Evolutionary conservation across 2,113 vertebrate genomes (phyloP).

Genomic region (Paralichthys olivaceus): DNA sequence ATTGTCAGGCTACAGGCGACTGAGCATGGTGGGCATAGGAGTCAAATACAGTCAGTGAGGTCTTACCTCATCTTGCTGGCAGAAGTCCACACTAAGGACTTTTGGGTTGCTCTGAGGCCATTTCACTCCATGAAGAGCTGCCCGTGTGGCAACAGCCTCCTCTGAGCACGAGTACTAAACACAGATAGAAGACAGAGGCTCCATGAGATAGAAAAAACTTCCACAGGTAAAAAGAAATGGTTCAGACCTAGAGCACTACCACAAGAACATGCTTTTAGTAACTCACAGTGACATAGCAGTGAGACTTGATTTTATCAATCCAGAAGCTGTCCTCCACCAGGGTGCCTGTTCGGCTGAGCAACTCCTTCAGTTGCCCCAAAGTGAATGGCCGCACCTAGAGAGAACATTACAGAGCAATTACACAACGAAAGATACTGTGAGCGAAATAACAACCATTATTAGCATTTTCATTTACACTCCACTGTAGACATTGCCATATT

Average conservation of each 20-base stretch:
- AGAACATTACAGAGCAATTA: not conserved
- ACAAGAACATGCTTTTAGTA: not conserved
- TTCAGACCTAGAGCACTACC: not conserved
- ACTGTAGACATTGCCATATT: too few relatives aligned
- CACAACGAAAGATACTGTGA: not conserved
- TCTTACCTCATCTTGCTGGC: slow-evolving; percentile 91
- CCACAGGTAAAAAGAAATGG: not conserved
- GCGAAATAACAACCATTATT: not conserved
- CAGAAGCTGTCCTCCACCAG: slow-evolving; percentile 91
- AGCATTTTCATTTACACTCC: too few relatives aligned
- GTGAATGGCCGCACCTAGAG: slow-evolving; percentile 91
- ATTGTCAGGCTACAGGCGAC: not conserved
- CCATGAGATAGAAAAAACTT: not conserved
- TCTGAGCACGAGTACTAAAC: slow-evolving; percentile 88
- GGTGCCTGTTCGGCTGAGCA: slow-evolving; percentile 88
- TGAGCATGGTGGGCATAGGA: not conserved
- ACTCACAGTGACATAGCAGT: slow-evolving; percentile 92
- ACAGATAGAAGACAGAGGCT: not conserved
- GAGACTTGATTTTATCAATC: slow-evolving; percentile 96
- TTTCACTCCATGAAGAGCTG: slow-evolving; percentile 91
- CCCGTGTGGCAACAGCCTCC: slow-evolving; percentile 88
- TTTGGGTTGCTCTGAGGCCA: slow-evolving; percentile 96
- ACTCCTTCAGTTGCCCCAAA: slow-evolving; percentile 90
- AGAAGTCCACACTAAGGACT: slow-evolving; percentile 91
- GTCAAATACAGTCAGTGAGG: not conserved